phyloP scores from a whole-genome alignment of 2,797 vertebrate species.

The Coluber constrictor region DNA sequence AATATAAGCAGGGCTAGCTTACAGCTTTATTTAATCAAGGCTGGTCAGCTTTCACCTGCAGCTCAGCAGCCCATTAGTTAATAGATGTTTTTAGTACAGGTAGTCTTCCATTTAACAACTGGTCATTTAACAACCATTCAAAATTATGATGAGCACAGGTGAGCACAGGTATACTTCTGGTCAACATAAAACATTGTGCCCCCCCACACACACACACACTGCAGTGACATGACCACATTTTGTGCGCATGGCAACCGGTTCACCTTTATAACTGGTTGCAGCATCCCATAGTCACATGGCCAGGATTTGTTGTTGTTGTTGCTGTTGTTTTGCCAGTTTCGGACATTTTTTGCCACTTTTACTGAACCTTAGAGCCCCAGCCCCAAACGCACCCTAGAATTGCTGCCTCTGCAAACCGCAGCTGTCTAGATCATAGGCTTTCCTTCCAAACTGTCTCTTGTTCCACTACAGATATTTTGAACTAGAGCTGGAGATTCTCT shows the following conservation, averaged over 20 bases:
- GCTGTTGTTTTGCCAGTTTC: background rate
- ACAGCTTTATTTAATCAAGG: background rate
- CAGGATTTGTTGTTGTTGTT: background rate
- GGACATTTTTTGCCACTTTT: background rate
- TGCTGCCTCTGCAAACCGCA: background rate
- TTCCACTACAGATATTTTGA: background rate
- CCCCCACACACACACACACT: too few species aligned
- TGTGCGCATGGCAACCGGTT: background rate
- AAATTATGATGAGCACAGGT: too few species aligned
- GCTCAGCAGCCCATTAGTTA: background rate
- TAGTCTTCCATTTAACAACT: too few species aligned
- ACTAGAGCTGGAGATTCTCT: background rate
- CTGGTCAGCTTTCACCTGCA: background rate
- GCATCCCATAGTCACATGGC: background rate
- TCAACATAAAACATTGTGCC: too few species aligned
- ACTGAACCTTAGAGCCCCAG: background rate
- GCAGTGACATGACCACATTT: too few species aligned
- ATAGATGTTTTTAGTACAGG: background rate
- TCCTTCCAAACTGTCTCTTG: background rate
- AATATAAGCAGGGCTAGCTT: background rate
- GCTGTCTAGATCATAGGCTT: background rate
- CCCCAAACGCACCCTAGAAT: background rate
- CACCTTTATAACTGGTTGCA: background rate
- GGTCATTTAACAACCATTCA: too few species aligned
- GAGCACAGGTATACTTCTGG: too few species aligned